phyloP scores from a whole-genome alignment of 1,140 invertebrate genomes.

The Calliphora vicina region DNA sequence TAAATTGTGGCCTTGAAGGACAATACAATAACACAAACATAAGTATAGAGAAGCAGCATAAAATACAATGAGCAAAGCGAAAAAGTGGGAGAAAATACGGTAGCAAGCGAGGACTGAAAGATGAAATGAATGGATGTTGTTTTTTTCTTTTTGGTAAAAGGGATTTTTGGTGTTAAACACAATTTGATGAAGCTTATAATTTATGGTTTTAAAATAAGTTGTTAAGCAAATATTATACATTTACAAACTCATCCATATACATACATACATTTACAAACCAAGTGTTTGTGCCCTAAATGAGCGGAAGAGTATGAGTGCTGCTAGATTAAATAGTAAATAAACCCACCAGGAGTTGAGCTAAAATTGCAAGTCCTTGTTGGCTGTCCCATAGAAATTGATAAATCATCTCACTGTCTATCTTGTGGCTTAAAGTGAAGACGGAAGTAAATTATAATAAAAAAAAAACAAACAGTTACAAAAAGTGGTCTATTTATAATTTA shows the following conservation, averaged over 20 bases:
- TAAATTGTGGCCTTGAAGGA: conserved; percentile 27
- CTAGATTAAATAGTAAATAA: not conserved
- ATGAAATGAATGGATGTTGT: no score
- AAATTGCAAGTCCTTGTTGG: not conserved
- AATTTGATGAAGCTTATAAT: conserved; percentile 35
- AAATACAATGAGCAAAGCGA: no score
- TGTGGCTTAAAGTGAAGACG: not conserved
- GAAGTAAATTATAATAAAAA: not conserved
- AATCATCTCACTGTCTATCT: not conserved
- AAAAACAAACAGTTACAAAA: not conserved
- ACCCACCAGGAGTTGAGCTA: not conserved
- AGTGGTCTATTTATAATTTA: no score
- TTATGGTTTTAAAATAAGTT: conserved; percentile 35
- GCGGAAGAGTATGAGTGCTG: not conserved
- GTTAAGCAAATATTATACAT: conserved; percentile 20
- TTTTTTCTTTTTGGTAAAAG: not conserved
- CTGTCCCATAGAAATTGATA: not conserved
- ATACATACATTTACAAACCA: not conserved
- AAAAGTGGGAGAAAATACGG: no score
- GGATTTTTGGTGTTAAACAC: conserved; percentile 30
- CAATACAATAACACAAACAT: not conserved
- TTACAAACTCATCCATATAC: not conserved
- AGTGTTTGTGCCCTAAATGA: not conserved
- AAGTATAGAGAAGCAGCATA: not conserved
- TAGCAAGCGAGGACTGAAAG: no score